Evolutionary conservation across 1,140 invertebrate species (phyloP), one percentile per base, ranked within the genome.

Genomic region (Neoseiulus cucumeris): DNA sequence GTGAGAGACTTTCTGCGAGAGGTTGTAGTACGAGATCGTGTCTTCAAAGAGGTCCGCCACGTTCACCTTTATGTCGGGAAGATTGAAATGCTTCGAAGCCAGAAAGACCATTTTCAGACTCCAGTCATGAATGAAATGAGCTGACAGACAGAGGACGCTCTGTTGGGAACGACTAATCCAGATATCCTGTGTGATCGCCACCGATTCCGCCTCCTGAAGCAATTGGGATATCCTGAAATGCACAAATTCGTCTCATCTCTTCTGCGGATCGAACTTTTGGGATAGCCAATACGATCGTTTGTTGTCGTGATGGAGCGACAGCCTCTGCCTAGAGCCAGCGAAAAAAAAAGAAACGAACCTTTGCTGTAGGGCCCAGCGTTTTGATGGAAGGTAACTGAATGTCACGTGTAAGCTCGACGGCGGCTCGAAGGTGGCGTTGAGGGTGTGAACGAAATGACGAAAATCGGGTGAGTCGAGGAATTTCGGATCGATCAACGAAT

Each of bases 81-180:
- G 51, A 25, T 14, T 59, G 51, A 59, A 59, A 59, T 59, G 51
- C 51, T 59, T 59, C 14, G 51, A 59, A 2, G 51, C 51, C 1
- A 59, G 51, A 9, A 59, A 59, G 17, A 59, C 51, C 51, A 59
- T 59, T 59, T 25, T 59, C 25, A 59, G 51, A 6, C 33, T 59
- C 51, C 51, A 59, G 22, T 59, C 51, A 9, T 59, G 51, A 2
- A 59, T 33, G 51, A 59, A 59, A 25, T 59, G 51, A 20, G 51
- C 51, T 2, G 51, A 59, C 22, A 59, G 51, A 9, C 51, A 59
- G 25, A 33, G 25, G 14, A 59, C 51, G 22, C 51, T 59, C 51
- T 59, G 51, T 6, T 59, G 51, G 51, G 51, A 59, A 17, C 25
- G 25, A 59, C 33, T 59, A 4, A 33, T 59, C 51, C 51, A 59